Base-by-base conservation (phyloP, 2,888 invertebrate genomes). In the Hirudinaria manillensis region DNA sequence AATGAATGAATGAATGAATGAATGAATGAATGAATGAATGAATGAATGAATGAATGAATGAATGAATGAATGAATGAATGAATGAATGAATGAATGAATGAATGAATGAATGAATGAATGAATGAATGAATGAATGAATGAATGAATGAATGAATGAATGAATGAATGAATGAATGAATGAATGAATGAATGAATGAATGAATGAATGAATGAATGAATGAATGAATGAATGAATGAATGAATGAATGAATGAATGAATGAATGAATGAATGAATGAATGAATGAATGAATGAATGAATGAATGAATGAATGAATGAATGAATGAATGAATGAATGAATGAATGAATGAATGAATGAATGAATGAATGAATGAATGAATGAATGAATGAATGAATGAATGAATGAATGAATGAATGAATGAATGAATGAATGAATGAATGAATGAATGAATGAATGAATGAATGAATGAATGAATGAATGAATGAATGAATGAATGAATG, bases 1-100 rank as follows among this genome's bases (percentile, higher is more conserved):
- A n/a, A n/a, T n/a, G n/a, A n/a, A n/a, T n/a, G n/a, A n/a, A n/a
- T n/a, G n/a, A n/a, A n/a, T n/a, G n/a, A n/a, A n/a, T n/a, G n/a
- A n/a, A n/a, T n/a, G n/a, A n/a, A 61, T 61, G 61, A 10, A 61
- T 61, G 61, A 10, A 61, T 61, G 61, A 10, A 27, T 61, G 61
- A 6, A 61, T 61, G 61, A 6, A 61, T 61, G 3, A 6, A 61
- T 61, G 61, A 6, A 61, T 13, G 61, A 6, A 24, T 13, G 61
- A 6, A 61, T 61, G 61, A 6, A 24, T 61, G 61, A 6, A 61
- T 61, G 61, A 19, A 13, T 61, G 61, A 6, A 61, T 61, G 61
- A 27, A 61, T 4, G 24, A 19, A 19, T 13, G 61, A 7, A 61
- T 61, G 61, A 2, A 61, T 16, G 61, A 10, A 61, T 6, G 61